Evolutionary conservation across 2,797 vertebrate genomes (phyloP).

Genomic region (Sebastolobus alascanus): DNA sequence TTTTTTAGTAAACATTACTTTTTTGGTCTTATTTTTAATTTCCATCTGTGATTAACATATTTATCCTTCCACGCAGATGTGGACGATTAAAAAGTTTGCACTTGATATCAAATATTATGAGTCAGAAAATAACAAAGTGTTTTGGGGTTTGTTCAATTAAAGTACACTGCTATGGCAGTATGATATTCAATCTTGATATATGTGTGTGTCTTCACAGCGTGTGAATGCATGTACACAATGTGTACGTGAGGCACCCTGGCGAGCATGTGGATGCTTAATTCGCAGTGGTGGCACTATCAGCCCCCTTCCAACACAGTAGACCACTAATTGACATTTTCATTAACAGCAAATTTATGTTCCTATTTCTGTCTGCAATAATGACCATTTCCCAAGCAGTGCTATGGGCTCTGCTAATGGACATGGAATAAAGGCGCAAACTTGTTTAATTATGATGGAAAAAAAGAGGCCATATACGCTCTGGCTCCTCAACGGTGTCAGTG

Average conservation of each 20-base stretch:
- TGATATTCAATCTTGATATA: not conserved
- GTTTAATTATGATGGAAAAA: conserved; percentile 91
- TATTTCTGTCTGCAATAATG: conserved; percentile 94
- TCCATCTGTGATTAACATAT: conserved; percentile 17
- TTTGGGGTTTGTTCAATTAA: conserved; percentile 1
- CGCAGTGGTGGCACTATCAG: conserved; percentile 82
- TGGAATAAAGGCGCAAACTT: conserved; percentile 86
- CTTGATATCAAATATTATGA: not conserved
- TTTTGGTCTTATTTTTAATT: conserved; percentile 33
- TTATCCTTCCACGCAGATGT: conserved; percentile 12
- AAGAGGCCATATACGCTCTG: conserved; percentile 78
- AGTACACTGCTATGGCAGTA: not conserved
- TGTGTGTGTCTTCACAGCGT: conserved; percentile 7
- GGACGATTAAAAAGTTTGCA: not conserved
- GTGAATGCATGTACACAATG: conserved; percentile 6
- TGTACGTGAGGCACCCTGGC: conserved; percentile 32
- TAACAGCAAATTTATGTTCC: conserved; percentile 94
- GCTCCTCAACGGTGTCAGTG: conserved; percentile 79
- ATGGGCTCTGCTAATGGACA: conserved; percentile 90
- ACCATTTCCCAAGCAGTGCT: conserved; percentile 88
- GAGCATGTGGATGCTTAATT: conserved; percentile 76
- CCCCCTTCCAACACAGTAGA: conserved; percentile 87
- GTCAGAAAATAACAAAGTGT: not conserved
- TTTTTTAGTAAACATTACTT: conserved; percentile 35
- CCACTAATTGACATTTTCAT: conserved; percentile 96